A percentile compares a stretch with the other conserved stretches of the same genome.
phyloP scores from a whole-genome alignment of 2,888 invertebrate species.

The Aricia artaxerxes region DNA sequence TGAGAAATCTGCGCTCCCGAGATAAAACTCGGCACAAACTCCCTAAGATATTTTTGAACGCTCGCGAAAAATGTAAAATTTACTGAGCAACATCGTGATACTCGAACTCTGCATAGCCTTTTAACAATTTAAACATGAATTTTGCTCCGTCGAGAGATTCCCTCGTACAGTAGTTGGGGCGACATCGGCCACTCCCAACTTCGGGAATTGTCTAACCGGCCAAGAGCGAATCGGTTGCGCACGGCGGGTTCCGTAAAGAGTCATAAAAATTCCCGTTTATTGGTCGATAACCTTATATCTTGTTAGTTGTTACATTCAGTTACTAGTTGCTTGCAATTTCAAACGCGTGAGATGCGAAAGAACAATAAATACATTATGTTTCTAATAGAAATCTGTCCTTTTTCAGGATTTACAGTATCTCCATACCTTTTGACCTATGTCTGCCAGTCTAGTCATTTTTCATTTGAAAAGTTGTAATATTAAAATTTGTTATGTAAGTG shows the following conservation, averaged over 20 bases:
- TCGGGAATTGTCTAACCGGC: constrained; percentile 37
- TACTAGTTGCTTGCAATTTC: too few species aligned
- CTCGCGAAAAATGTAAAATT: constrained; percentile 42
- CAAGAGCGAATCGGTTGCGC: not conserved
- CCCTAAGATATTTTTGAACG: constrained; percentile 41
- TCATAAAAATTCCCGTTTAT: too few species aligned
- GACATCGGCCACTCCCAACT: constrained; percentile 42
- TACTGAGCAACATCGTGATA: constrained; percentile 43
- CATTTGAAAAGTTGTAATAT: too few species aligned
- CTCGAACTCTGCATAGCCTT: constrained; percentile 47
- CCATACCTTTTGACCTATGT: too few species aligned
- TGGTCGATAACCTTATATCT: too few species aligned
- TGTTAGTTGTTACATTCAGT: too few species aligned
- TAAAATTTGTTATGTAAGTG: too few species aligned
- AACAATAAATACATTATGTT: too few species aligned
- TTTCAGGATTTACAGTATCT: too few species aligned
- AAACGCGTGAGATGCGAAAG: too few species aligned
- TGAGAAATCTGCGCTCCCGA: constrained; percentile 31
- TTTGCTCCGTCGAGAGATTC: constrained; percentile 55
- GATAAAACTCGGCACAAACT: constrained; percentile 38
- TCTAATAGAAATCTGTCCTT: too few species aligned
- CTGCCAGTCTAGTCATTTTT: too few species aligned
- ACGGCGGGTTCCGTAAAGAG: not conserved
- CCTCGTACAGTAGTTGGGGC: constrained; percentile 52
- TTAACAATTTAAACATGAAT: constrained; percentile 70